phyloP scores from a whole-genome alignment of 2,888 invertebrate species.

The Hirudinaria manillensis region DNA sequence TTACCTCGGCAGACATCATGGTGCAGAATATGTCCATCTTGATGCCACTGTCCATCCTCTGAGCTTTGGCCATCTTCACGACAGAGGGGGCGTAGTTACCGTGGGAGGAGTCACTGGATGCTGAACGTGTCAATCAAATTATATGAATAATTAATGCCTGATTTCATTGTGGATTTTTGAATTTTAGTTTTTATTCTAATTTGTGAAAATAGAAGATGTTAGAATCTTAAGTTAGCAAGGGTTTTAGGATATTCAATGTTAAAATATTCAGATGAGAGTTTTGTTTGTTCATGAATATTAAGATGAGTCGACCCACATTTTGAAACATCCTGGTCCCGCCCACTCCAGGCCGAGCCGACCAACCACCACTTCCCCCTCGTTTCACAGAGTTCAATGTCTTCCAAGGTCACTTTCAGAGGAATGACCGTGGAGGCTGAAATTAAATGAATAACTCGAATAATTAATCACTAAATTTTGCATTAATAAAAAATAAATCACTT shows the following conservation, averaged over 20 bases:
- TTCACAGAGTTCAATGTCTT: constrained; percentile 1
- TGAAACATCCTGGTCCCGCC: neutral
- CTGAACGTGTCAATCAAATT: too few relatives aligned
- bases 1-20: constrained; percentile 18
- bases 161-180: too few relatives aligned
- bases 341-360: constrained; percentile 22
- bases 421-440: neutral
- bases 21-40: constrained; percentile 13
- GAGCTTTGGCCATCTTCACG: neutral
- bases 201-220: too few relatives aligned
- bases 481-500: neutral
- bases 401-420: neutral
- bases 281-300: too few relatives aligned
- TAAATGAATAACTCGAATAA: neutral
- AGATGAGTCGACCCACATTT: neutral
- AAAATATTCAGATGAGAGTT: too few relatives aligned
- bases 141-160: too few relatives aligned
- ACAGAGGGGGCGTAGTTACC: too few relatives aligned
- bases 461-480: neutral
- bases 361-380: constrained; percentile 20
- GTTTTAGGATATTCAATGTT: too few relatives aligned
- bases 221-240: too few relatives aligned
- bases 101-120: too few relatives aligned
- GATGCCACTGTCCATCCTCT: constrained; percentile 8
- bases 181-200: too few relatives aligned